phyloP scores from a whole-genome alignment of 2,888 invertebrate genomes.

The Drosophila lacicola region DNA sequence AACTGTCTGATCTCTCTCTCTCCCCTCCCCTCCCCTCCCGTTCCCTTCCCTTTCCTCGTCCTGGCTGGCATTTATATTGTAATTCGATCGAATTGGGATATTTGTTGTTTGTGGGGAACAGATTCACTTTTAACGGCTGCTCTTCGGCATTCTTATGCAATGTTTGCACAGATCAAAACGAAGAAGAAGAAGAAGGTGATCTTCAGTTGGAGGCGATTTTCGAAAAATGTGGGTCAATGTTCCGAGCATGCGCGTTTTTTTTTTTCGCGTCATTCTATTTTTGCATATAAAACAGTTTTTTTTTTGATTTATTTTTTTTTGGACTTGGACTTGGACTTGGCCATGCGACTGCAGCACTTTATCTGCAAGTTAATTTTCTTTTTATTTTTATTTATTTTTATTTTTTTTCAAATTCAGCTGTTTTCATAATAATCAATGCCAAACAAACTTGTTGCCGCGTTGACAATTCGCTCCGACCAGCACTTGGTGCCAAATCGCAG shows the following conservation, averaged over 20 bases:
- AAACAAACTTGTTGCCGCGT: constrained; percentile 51
- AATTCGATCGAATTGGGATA: constrained; percentile 61
- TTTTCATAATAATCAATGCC: constrained; percentile 30
- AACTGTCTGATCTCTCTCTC: constrained; percentile 53
- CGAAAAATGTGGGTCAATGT: constrained; percentile 71
- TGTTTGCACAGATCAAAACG: constrained; percentile 56
- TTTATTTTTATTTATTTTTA: background rate
- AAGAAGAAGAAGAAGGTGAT: constrained; percentile 34
- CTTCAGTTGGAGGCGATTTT: constrained; percentile 46
- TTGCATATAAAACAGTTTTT: constrained; percentile 69
- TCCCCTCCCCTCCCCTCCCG: constrained; percentile 26
- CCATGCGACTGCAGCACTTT: constrained; percentile 66
- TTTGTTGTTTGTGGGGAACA: constrained; percentile 25
- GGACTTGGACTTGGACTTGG: constrained; percentile 79
- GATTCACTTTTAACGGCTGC: constrained; percentile 66
- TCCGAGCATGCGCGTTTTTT: constrained; percentile 25
- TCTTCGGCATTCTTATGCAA: constrained; percentile 61
- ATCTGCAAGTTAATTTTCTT: constrained; percentile 14
- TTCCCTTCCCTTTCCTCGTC: constrained; percentile 10
- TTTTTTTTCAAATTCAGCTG: constrained; percentile 25
- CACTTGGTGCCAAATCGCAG: too few species aligned
- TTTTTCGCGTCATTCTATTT: constrained; percentile 36
- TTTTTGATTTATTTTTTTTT: constrained; percentile 34
- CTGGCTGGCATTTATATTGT: constrained; percentile 62
- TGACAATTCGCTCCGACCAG: constrained; percentile 30